Evolutionary conservation across 2,797 vertebrate genomes (phyloP).

Genomic region (Molossus molossus): DNA sequence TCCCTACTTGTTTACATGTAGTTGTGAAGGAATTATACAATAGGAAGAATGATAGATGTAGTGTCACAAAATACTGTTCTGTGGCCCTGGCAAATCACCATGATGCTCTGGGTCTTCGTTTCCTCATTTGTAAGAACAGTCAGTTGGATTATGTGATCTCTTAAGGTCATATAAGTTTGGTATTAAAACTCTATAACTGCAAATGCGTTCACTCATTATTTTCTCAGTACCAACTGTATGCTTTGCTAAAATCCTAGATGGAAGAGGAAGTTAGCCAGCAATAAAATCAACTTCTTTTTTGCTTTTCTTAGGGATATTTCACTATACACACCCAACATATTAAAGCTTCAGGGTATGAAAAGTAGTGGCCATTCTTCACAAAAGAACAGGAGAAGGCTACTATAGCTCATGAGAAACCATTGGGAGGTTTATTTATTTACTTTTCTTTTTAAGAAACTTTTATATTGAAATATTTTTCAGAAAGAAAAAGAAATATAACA

Average conservation of each 20-base stretch:
- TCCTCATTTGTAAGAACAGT: constrained; percentile 1
- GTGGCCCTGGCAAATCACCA: neutral
- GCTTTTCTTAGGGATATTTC: neutral
- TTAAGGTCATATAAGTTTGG: neutral
- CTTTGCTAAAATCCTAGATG: neutral
- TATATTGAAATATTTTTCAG: neutral
- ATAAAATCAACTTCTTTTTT: neutral
- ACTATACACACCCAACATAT: neutral
- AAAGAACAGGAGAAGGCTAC: neutral
- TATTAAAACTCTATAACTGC: constrained; percentile 25
- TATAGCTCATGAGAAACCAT: neutral
- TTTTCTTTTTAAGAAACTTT: neutral
- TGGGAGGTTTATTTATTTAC: neutral
- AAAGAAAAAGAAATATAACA: neutral
- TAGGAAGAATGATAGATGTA: neutral
- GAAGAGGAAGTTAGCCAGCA: neutral
- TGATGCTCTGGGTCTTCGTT: neutral
- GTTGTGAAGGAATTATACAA: neutral
- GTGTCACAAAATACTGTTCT: neutral
- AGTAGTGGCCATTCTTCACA: neutral
- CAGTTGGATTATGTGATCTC: neutral
- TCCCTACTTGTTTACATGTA: neutral
- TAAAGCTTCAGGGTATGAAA: neutral
- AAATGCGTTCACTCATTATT: neutral
- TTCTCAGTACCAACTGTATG: neutral